phyloP scores from a whole-genome alignment of 1,140 invertebrate genomes.

The Periplaneta americana region DNA sequence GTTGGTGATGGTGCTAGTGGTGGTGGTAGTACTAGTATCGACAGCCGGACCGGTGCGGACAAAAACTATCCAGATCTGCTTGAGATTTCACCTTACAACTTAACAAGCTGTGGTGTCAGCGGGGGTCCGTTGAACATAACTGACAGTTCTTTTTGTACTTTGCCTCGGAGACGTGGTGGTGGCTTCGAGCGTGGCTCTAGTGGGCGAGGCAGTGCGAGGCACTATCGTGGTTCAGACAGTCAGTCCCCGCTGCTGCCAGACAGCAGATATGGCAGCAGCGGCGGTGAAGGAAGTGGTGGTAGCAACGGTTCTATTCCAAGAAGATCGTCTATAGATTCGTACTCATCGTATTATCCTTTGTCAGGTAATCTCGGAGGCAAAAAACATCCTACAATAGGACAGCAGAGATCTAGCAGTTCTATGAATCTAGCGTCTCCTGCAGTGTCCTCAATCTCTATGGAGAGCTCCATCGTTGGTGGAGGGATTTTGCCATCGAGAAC shows the following conservation, averaged over 20 bases:
- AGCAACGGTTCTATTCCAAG: neutral
- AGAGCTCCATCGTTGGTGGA: neutral
- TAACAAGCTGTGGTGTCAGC: constrained; percentile 24
- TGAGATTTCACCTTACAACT: constrained; percentile 49
- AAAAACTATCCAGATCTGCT: constrained; percentile 61
- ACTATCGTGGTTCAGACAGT: constrained; percentile 53
- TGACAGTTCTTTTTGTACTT: constrained; percentile 47
- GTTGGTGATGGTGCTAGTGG: neutral
- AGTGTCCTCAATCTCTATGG: neutral
- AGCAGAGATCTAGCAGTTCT: constrained; percentile 22
- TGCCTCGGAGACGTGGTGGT: constrained; percentile 43
- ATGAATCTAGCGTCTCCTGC: constrained; percentile 20
- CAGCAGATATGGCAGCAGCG: constrained; percentile 42
- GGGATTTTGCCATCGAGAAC: neutral
- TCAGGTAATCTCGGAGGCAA: neutral
- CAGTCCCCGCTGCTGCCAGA: constrained; percentile 56
- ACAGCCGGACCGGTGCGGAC: constrained; percentile 28
- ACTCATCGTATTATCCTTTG: constrained; percentile 21
- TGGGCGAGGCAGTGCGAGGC: constrained; percentile 31
- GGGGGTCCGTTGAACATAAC: neutral
- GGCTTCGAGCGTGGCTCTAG: constrained; percentile 24
- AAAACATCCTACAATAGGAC: neutral
- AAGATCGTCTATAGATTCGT: constrained; percentile 21
- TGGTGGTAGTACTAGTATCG: neutral
- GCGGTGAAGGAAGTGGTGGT: constrained; percentile 33